Conservation (phyloP, 2,888 invertebrate genomes). For the Caenorhabditis sp. region DNA sequence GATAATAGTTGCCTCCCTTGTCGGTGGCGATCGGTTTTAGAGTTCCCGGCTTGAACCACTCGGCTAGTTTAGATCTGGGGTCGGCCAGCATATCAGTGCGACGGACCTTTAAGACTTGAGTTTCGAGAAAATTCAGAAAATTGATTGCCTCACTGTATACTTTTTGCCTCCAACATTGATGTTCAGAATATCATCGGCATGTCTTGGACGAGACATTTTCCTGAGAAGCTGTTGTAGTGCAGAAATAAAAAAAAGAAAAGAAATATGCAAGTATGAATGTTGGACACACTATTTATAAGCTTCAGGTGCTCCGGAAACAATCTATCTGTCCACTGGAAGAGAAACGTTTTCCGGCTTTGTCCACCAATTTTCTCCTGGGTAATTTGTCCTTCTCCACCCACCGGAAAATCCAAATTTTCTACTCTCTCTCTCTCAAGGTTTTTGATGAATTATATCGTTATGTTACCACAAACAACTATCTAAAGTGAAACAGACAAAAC, state of each 20-base stretch:
- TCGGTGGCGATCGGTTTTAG: conserved; percentile 74
- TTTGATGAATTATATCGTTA: too few species aligned
- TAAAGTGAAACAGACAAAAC: background rate
- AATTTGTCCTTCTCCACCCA: conserved; percentile 22
- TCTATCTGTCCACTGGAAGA: conserved; percentile 50
- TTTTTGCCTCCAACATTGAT: conserved; percentile 79
- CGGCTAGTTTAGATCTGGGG: conserved; percentile 76
- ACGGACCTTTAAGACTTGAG: conserved; percentile 61
- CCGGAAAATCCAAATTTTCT: conserved; percentile 41
- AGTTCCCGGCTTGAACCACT: conserved; percentile 75
- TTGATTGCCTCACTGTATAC: conserved; percentile 71
- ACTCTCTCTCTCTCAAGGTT: background rate
- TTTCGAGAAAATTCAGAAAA: background rate
- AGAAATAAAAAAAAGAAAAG: background rate
- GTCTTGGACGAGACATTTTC: conserved; percentile 71
- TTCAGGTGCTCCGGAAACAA: conserved; percentile 34
- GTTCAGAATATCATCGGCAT: conserved; percentile 78
- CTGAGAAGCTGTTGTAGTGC: background rate
- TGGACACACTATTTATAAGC: conserved; percentile 28
- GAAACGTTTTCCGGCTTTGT: conserved; percentile 47
- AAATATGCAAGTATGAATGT: background rate
- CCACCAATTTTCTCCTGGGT: conserved; percentile 31
- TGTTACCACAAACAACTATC: too few species aligned
- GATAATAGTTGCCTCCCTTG: conserved; percentile 87
- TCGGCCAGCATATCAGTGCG: conserved; percentile 77